Evolutionary conservation across 2,888 invertebrate species (phyloP).

Genomic region (Dioctria linearis): DNA sequence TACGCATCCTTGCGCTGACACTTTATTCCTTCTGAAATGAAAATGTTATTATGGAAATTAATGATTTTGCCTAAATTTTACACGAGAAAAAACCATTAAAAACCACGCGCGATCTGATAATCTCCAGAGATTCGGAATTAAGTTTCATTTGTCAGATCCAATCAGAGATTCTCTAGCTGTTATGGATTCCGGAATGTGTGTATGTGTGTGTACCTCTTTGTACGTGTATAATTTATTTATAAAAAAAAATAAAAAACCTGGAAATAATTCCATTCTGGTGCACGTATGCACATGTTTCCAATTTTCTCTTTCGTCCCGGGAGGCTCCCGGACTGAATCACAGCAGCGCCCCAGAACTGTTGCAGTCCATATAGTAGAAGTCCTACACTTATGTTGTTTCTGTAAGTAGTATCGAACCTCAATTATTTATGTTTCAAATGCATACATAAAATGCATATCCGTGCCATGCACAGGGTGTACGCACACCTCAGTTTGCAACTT

Average conservation of each 20-base stretch:
- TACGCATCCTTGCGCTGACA: slow-evolving; percentile 4
- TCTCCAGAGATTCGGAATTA: slow-evolving; percentile 36
- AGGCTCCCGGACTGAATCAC: no score
- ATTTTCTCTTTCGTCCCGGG: background rate
- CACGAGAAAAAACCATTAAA: slow-evolving; percentile 14
- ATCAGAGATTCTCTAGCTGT: slow-evolving; percentile 14
- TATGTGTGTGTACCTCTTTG: background rate
- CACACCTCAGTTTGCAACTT: background rate
- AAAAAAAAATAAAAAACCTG: slow-evolving; percentile 12
- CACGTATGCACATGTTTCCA: slow-evolving; percentile 25
- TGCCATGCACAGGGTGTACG: slow-evolving; percentile 31
- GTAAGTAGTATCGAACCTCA: slow-evolving; percentile 43
- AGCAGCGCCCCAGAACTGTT: background rate
- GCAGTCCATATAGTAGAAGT: background rate
- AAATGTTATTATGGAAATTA: slow-evolving; percentile 37
- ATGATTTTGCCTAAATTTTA: slow-evolving; percentile 13
- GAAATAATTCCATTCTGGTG: slow-evolving; percentile 38
- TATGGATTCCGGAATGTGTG: slow-evolving; percentile 23
- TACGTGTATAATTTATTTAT: background rate
- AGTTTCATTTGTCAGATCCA: slow-evolving; percentile 48
- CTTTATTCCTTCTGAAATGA: slow-evolving; percentile 10
- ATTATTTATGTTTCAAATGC: slow-evolving; percentile 51
- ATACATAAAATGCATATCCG: slow-evolving; percentile 48
- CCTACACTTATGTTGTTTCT: background rate
- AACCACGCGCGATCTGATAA: slow-evolving; percentile 24